Evolutionary conservation across 2,113 vertebrate genomes (phyloP).

Genomic region (Pomatorhinus ruficollis): DNA sequence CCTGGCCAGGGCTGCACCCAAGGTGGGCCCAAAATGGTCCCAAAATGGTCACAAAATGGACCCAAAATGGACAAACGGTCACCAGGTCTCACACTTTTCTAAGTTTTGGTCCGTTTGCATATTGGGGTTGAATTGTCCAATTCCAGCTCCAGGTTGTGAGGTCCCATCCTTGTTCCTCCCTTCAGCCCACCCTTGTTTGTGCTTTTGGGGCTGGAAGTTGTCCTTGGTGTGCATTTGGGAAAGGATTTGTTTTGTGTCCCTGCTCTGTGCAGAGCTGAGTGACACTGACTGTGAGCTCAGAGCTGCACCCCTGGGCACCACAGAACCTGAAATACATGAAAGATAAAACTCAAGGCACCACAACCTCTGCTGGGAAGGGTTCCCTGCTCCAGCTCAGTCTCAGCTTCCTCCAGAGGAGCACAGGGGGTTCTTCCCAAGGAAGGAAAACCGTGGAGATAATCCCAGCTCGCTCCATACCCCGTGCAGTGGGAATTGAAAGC

Average conservation of each 20-base stretch:
- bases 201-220: neutral
- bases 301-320: neutral
- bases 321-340: neutral
- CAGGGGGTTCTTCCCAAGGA: neutral
- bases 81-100: neutral
- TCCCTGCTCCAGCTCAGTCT: neutral
- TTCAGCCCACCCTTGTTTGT: neutral
- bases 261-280: neutral
- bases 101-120: neutral
- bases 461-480: fast-evolving
- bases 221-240: neutral
- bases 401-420: fast-evolving
- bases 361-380: neutral
- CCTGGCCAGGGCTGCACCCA: neutral
- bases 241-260: neutral
- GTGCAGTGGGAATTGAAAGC: fast-evolving
- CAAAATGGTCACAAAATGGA: neutral
- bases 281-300: neutral
- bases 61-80: too few species aligned
- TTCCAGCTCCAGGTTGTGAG: neutral
- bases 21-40: neutral
- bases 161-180: neutral
- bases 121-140: neutral
- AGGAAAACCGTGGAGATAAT: neutral
- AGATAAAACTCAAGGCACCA: neutral